Conservation (phyloP, 2,888 invertebrate species). For the Eubasilissa splendida region DNA sequence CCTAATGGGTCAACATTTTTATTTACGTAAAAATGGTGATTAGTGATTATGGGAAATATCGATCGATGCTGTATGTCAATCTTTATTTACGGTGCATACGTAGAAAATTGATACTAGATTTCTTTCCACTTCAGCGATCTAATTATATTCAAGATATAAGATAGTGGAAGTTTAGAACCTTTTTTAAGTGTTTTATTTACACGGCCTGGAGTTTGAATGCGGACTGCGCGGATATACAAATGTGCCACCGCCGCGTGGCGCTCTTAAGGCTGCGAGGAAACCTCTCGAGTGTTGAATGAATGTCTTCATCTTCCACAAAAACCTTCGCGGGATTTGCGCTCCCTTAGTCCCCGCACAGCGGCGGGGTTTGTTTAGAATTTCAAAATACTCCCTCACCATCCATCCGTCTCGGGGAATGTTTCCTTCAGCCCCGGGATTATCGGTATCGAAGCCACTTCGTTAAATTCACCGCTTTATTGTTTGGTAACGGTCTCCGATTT, state of each 20-base stretch:
- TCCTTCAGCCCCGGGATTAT: not conserved
- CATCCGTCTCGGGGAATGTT: conserved; percentile 12
- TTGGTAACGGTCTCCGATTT: not conserved
- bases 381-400: conserved; percentile 7
- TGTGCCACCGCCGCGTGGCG: not conserved
- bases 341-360: not conserved
- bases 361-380: conserved; percentile 28
- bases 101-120: too few relatives aligned
- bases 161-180: too few relatives aligned
- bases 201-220: conserved; percentile 20
- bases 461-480: conserved; percentile 20
- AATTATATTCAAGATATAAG: too few relatives aligned
- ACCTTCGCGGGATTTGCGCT: conserved; percentile 8
- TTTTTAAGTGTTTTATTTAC: not conserved
- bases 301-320: conserved; percentile 16
- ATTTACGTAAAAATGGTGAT: too few relatives aligned
- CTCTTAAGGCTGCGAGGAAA: conserved; percentile 3
- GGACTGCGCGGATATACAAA: conserved; percentile 23
- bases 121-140: too few relatives aligned
- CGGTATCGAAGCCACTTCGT: conserved; percentile 17
- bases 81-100: too few relatives aligned
- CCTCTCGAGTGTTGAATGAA: conserved; percentile 5
- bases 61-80: too few relatives aligned
- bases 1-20: too few relatives aligned
- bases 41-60: too few relatives aligned